Base-by-base conservation (phyloP, 2,113 vertebrate species). In the Sisor rabdophorus region DNA sequence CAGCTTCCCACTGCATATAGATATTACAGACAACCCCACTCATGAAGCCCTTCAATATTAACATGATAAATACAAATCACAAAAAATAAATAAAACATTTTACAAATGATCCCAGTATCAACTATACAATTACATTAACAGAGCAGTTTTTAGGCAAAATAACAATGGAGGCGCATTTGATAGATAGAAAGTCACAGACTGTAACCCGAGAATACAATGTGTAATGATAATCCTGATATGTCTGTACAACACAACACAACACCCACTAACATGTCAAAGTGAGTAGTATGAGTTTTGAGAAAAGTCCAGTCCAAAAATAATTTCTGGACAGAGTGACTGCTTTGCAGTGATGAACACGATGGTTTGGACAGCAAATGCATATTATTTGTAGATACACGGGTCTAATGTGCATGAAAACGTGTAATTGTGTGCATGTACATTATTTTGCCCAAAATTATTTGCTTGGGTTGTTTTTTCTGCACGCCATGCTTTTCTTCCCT, bases 251-350 rank as follows among this genome's bases (percentile, higher is more conserved):
- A 52, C 47, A 69, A 24, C 24, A 52, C 9, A 69, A 69, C 47
- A 52, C 65, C 65, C 65, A 69, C 65, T 69, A 52, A 6, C 24
- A 69, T 69, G 47, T 52, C 65, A 69, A 44, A 44, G 1, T 44
- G 65, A 50, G 65, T 52, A 16, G 19, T 24, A 28, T 47, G 9
- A 50, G 47, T 50, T 10, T 50, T 69, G 47, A 30, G 47, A 69
- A 68, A 68, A 30, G 65, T 69, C 65, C 65, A 69, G 22, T 69
- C 28, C 65, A 69, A 24, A 52, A 69, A 69, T 69, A 50, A 69
- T 52, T 52, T 69, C 65, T 52, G 65, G 47, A 50, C 4, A 19
- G 4, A 69, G 65, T 26, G 24, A 11, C 24, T 30, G 17, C 8
- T 52, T 50, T 52, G 12, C 24, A 19, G 16, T 69, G 65, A 52